These are phyloP conservation scores for Halcyon badia DNA, from an alignment of 2,797 vertebrate species.

Conservation along the genomic window DNA sequence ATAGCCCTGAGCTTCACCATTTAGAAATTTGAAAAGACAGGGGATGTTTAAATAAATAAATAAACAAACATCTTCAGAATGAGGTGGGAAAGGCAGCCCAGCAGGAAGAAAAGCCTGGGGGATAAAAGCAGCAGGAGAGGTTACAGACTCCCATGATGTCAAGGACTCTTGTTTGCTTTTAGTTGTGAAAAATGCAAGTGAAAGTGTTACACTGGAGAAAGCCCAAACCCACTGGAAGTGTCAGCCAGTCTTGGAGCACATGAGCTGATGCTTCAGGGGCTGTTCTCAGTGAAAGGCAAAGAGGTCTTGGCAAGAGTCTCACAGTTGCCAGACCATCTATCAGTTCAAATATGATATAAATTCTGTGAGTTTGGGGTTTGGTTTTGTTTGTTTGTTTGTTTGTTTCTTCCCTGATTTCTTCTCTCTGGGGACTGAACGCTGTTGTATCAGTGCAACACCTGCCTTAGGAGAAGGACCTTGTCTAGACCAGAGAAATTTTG, in stretches of 20 bases:
- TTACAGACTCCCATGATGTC: not conserved
- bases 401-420: not conserved
- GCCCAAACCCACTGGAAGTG: not conserved
- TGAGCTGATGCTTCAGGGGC: not conserved
- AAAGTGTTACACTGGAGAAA: not conserved
- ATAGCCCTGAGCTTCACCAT: not conserved
- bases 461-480: not conserved
- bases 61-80: not conserved
- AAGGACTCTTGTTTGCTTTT: not conserved
- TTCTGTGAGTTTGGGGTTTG: not conserved
- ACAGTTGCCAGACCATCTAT: constrained; percentile 14
- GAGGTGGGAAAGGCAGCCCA: not conserved
- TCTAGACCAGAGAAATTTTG: not conserved
- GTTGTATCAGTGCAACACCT: not conserved
- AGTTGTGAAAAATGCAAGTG: constrained; percentile 8
- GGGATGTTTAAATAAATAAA: not conserved
- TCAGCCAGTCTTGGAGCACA: not conserved
- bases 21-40: not conserved
- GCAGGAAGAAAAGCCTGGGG: not conserved
- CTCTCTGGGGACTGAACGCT: not conserved
- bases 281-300: not conserved
- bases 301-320: not conserved
- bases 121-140: not conserved
- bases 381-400: no score
- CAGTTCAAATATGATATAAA: not conserved